phyloP scores from a whole-genome alignment of 2,888 invertebrate genomes.

The Dryococelus australis region DNA sequence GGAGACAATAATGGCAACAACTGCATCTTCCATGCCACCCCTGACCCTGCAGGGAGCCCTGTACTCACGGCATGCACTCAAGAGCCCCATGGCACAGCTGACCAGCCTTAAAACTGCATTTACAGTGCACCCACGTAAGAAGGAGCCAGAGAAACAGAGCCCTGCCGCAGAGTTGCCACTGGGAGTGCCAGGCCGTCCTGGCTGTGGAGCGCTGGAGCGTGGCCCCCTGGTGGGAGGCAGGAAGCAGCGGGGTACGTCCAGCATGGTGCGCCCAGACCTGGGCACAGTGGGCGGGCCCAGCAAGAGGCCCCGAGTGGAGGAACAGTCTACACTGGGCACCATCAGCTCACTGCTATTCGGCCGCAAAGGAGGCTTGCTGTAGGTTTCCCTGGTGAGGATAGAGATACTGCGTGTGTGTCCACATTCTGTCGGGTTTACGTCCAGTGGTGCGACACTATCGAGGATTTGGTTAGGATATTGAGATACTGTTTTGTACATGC shows the following conservation, averaged over 20 bases:
- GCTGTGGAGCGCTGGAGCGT: conserved; percentile 53
- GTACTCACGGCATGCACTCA: conserved; percentile 67
- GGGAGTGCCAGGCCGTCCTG: conserved; percentile 64
- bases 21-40: conserved; percentile 65
- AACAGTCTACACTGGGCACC: conserved; percentile 66
- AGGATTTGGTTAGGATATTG: not conserved
- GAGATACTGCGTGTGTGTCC: too few relatives aligned
- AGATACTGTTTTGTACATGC: too few relatives aligned
- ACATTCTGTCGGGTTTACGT: not conserved
- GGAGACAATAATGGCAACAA: conserved; percentile 71
- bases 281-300: conserved; percentile 52
- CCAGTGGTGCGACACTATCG: not conserved
- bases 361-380: conserved; percentile 83
- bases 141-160: conserved; percentile 48
- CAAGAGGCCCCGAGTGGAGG: conserved; percentile 25
- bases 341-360: conserved; percentile 83
- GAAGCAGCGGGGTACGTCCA: conserved; percentile 32
- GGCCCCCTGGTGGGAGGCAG: conserved; percentile 60
- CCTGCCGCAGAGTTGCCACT: conserved; percentile 52
- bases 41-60: conserved; percentile 69
- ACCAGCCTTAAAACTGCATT: conserved; percentile 71
- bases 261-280: conserved; percentile 53
- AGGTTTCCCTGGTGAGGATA: conserved; percentile 50
- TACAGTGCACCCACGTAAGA: conserved; percentile 8
- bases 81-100: conserved; percentile 82